Evolutionary conservation across 2,888 invertebrate genomes (phyloP), one percentile per base, ranked within the genome.

Genomic region (Empis stercorea): DNA sequence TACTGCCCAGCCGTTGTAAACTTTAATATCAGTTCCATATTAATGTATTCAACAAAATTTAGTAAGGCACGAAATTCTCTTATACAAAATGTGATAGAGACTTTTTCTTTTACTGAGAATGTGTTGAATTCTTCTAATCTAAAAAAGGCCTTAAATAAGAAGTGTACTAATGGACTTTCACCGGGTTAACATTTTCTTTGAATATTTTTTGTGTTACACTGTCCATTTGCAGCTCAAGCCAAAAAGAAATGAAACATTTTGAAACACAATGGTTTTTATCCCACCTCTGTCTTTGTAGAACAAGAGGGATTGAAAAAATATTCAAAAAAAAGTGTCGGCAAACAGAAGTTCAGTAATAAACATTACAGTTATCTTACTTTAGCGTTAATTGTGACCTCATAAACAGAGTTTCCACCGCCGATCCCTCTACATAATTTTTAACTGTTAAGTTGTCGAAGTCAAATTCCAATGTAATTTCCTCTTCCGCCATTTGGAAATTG

Each of bases 11-110:
- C 79, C 34, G 73, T 74, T 62, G 86, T 83, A 71, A 92, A 91
- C 60, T 80, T 76, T 37, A 87, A 62, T 41, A 76, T 74, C 5
- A 92, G 58, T 45, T 82, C 79, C 45, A 85, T 70, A 58, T 75
- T 78, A 10, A 83, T 72, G 2, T 76, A 73, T 66, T 92, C 93
- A 1, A 87, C 83, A 70, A 92, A 89, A 20, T 75, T 70, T 17
- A 92, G 66, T 14, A 89, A 74, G 1, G 92, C 87, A 62, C 82
- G 72, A 48, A 93, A 79, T 61, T 92, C 91, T 65, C 86, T 88
- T 45, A 92, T 69, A 52, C 87, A 85, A 66, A 92, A 91, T 54
- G 92, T 91, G 30, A 93, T 77, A 17, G 76, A 75, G 1, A 84
- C 78, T 56, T 83, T 81, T 45, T 73, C 54, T 1, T 50, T 48